phyloP scores from a whole-genome alignment of 2,797 vertebrate genomes.

The Protonibea diacanthus region DNA sequence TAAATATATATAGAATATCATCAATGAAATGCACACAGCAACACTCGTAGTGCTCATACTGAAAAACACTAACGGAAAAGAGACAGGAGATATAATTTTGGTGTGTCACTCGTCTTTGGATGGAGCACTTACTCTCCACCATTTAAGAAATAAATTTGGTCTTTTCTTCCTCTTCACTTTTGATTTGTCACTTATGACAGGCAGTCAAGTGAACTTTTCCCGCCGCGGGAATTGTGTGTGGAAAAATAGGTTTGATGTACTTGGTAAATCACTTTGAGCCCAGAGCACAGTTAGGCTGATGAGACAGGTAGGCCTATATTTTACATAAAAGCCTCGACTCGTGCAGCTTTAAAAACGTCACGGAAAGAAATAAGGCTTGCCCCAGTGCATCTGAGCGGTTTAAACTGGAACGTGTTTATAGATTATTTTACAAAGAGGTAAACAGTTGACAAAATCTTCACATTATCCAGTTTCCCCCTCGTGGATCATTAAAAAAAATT shows the following conservation, averaged over 20 bases:
- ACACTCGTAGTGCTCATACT: not conserved
- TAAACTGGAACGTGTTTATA: slow-evolving; percentile 15
- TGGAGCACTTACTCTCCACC: not conserved
- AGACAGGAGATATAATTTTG: not conserved
- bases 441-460: slow-evolving; percentile 29
- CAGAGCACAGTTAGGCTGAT: slow-evolving; percentile 15
- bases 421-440: slow-evolving; percentile 32
- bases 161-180: not conserved
- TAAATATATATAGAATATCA: not conserved
- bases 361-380: slow-evolving; percentile 9
- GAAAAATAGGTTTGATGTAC: slow-evolving; percentile 7
- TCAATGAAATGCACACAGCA: not conserved
- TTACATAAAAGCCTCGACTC: slow-evolving; percentile 25
- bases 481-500: slow-evolving; percentile 48
- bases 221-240: not conserved
- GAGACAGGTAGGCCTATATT: slow-evolving; percentile 15
- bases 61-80: not conserved
- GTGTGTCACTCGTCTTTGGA: not conserved
- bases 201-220: not conserved
- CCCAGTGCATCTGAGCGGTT: slow-evolving; percentile 8
- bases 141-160: slow-evolving; percentile 1
- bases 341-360: slow-evolving; percentile 36
- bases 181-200: slow-evolving; percentile 10
- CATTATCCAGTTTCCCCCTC: slow-evolving; percentile 17
- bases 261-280: slow-evolving; percentile 35